These are phyloP conservation scores for Junonia oenone DNA, from an alignment of 2,888 invertebrate genomes.

Conservation along the genomic window DNA sequence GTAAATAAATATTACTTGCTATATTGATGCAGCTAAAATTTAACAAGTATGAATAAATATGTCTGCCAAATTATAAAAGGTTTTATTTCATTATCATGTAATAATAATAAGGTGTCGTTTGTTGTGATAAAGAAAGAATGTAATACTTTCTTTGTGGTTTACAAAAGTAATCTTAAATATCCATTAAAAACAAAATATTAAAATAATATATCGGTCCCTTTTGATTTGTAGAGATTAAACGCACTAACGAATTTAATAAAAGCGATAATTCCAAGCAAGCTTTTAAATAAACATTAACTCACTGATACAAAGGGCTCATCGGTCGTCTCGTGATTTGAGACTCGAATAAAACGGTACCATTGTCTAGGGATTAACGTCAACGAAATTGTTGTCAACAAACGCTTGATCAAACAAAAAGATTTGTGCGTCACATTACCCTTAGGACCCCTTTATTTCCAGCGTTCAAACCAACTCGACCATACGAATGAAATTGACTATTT, in stretches of 20 bases:
- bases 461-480: slow-evolving; percentile 29
- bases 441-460: slow-evolving; percentile 13
- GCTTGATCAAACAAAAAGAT: slow-evolving; percentile 76
- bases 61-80: slow-evolving; percentile 73
- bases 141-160: too few species aligned
- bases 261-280: slow-evolving; percentile 49
- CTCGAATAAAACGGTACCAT: slow-evolving; percentile 64
- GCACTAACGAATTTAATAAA: slow-evolving; percentile 40
- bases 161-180: not conserved
- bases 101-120: not conserved
- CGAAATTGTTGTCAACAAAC: slow-evolving; percentile 76
- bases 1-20: slow-evolving; percentile 71
- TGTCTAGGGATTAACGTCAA: slow-evolving; percentile 77
- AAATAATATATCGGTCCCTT: not conserved
- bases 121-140: not conserved
- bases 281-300: slow-evolving; percentile 61
- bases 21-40: slow-evolving; percentile 72
- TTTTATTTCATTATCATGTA: slow-evolving; percentile 35
- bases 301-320: slow-evolving; percentile 53
- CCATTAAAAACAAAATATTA: slow-evolving; percentile 2
- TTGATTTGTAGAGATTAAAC: slow-evolving; percentile 31
- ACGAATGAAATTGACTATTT: slow-evolving; percentile 5
- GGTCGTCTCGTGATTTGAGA: slow-evolving; percentile 47
- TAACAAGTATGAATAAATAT: slow-evolving; percentile 77
- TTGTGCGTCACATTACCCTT: slow-evolving; percentile 50